Evolutionary conservation across 1,140 invertebrate genomes (phyloP), one percentile per base, ranked within the genome.

Genomic region (Nephila pilipes): DNA sequence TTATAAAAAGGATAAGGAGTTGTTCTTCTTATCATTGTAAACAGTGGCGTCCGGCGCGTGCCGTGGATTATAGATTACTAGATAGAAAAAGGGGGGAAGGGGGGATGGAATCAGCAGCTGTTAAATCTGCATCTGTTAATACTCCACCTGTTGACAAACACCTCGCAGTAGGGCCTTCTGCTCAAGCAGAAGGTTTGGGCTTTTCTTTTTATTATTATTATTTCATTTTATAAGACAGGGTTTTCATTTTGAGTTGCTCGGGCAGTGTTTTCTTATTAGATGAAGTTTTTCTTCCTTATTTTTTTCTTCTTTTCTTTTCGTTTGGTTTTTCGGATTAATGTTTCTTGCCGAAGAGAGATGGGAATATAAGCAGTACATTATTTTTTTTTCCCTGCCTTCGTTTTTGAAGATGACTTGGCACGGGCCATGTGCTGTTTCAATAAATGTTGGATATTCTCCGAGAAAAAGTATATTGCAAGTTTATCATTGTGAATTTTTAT

Each of bases 111-210:
- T 75, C 55, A 83, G 89, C 89, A 91, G 89, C 89, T 91, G 89
- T 91, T 36, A 63, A 63, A 63, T 81, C 89, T 83, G 79, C 89
- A 91, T 83, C 89, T 91, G 89, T 91, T 91, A 83, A 83, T 63
- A 22, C 89, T 91, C 79, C 89, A 91, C 89, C 89, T 91, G 89
- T 91, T 91, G 89, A 91, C 89, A 91, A 91, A 91, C 89, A 91
- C 89, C 89, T 91, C 79, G 89, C 89, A 91, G 89, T n/a, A 25
- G 55, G n/a, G 89, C 89, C 89, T 81, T 81, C 89, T 91, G 89
- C n/a, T 20, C 60, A 57, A 4, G 16, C 65, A 79, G 38, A 89
- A 80, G 46, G 69, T 65, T 89, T 14, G 36, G 16, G 10, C 14
- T 36, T 58, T 32, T 60, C 60, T 85, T 65, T 38, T 38, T 89